Percentiles rank a stretch among this genome's conserved stretches.
phyloP scores from a whole-genome alignment of 2,888 invertebrate genomes.

The Lithophane semibrunnea region DNA sequence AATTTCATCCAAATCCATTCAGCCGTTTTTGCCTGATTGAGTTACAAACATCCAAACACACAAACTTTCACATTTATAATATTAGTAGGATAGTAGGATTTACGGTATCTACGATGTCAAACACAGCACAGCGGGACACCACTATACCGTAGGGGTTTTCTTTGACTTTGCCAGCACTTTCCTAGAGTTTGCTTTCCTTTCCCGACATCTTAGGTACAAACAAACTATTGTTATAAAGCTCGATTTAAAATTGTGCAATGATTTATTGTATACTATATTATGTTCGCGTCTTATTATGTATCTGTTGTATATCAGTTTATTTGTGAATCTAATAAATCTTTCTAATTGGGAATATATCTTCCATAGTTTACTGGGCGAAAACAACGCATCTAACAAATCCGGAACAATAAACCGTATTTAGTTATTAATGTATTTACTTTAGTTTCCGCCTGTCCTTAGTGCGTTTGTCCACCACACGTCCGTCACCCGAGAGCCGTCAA shows the following conservation, averaged over 20 bases:
- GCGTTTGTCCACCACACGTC: no score
- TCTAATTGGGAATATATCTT: constrained; percentile 3
- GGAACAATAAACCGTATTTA: constrained; percentile 7
- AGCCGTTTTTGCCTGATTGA: no score
- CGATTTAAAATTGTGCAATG: constrained; percentile 3
- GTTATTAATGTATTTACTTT: not conserved
- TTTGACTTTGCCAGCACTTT: constrained; percentile 40
- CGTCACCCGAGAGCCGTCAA: no score
- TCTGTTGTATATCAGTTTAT: constrained; percentile 30
- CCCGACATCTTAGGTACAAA: constrained; percentile 10
- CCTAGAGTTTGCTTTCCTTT: constrained; percentile 5
- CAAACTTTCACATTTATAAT: no score
- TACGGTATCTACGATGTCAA: not conserved
- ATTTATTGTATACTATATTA: constrained; percentile 1
- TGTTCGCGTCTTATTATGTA: not conserved
- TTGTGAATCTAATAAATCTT: constrained; percentile 30
- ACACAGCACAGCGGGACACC: not conserved
- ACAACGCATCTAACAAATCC: constrained; percentile 1
- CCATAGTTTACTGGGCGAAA: not conserved
- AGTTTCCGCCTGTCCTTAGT: no score
- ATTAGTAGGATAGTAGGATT: no score
- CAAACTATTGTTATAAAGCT: constrained; percentile 5
- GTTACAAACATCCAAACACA: no score
- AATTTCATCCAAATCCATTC: no score
- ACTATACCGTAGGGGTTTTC: constrained; percentile 30